Conservation (phyloP, 2,797 vertebrate genomes). For the Tachyglossus aculeatus region DNA sequence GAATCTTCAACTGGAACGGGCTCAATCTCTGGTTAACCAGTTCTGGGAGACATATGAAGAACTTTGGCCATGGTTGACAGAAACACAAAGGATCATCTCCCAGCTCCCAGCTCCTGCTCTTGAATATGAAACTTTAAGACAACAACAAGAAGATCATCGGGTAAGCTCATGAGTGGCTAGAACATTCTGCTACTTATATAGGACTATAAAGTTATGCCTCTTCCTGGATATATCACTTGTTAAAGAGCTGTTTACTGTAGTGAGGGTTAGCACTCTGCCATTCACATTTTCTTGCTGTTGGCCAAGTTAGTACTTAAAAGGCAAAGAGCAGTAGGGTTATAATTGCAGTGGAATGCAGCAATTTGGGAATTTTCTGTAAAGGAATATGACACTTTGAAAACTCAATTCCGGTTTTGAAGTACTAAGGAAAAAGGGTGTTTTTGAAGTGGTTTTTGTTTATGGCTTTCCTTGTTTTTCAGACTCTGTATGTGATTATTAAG, state of each 20-base stretch:
- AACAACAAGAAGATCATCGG: slow-evolving; percentile 96
- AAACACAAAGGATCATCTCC: slow-evolving; percentile 84
- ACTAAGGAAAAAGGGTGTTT: neutral
- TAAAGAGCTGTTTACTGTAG: no score
- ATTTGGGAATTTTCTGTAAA: no score
- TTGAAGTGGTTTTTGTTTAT: neutral
- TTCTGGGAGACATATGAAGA: slow-evolving; percentile 99
- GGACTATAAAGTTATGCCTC: no score
- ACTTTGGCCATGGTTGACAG: slow-evolving; percentile 94
- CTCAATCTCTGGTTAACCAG: slow-evolving; percentile 91
- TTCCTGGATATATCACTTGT: no score
- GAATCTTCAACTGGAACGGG: slow-evolving; percentile 91
- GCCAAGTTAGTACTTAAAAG: no score
- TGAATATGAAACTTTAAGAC: slow-evolving; percentile 90
- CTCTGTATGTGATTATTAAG: neutral
- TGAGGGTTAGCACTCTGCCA: no score
- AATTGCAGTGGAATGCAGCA: no score
- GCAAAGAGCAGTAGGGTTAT: no score
- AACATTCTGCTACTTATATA: no score
- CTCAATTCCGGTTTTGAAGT: neutral
- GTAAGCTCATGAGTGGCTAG: no score
- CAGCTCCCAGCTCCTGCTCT: slow-evolving; percentile 89
- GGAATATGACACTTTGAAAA: neutral
- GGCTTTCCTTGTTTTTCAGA: neutral
- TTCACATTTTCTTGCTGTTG: no score